These are phyloP conservation scores for Gymnoscopelus braueri DNA, from an alignment of 2,797 vertebrate genomes.

Conservation along the genomic window DNA sequence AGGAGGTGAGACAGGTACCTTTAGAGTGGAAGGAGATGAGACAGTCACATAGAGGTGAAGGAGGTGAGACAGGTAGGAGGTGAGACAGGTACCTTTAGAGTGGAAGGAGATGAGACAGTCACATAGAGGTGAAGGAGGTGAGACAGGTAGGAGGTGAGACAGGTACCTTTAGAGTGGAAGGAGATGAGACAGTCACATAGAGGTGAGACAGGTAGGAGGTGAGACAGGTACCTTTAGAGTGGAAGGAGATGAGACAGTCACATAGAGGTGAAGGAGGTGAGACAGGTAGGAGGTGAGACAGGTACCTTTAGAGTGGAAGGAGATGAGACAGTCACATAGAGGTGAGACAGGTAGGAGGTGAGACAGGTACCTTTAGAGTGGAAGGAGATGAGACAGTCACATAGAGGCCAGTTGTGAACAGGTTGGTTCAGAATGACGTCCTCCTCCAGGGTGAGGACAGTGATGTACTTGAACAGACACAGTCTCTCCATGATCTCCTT, in stretches of 20 bases:
- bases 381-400: slow-evolving; percentile 92
- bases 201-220: background rate
- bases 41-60: slow-evolving; percentile 60
- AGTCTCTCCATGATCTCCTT: slow-evolving; percentile 91
- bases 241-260: no score
- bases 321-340: no score
- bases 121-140: slow-evolving; percentile 72
- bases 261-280: slow-evolving; percentile 83
- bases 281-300: slow-evolving; percentile 65
- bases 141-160: no score
- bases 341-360: no score
- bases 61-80: slow-evolving; percentile 84
- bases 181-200: background rate
- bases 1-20: slow-evolving; percentile 59
- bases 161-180: slow-evolving; percentile 60
- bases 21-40: no score
- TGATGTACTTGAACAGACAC: slow-evolving; percentile 91
- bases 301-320: background rate
- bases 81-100: background rate
- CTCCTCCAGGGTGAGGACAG: slow-evolving; percentile 89
- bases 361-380: slow-evolving; percentile 72
- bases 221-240: background rate
- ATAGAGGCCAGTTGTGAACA: slow-evolving; percentile 89
- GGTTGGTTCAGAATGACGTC: slow-evolving; percentile 88
- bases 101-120: slow-evolving; percentile 92